Evolutionary conservation across 1,140 invertebrate genomes (phyloP), one percentile per base, ranked within the genome.

Genomic region (Mactra quadrangularis): DNA sequence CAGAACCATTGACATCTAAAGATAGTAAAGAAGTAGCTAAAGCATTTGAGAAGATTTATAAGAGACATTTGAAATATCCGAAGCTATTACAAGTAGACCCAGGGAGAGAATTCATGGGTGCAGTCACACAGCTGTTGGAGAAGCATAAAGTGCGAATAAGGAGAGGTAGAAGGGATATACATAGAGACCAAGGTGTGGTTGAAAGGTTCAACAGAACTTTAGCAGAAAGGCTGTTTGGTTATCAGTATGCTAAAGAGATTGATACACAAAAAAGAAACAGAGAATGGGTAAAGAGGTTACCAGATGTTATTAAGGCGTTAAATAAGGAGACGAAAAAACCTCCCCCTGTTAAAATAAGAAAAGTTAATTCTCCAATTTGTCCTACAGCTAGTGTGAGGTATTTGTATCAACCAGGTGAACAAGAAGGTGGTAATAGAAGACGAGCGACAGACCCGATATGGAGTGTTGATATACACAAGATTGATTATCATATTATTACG

Each of bases 231-330:
- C 60, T 87, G 9, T 87, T 87, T 52, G 76, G 70, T 3, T 62
- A 68, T 45, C 82, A 84, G 72, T 87, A 84, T 59, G 83, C 83
- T 17, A 72, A 85, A 41, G 66, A 84, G 64, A 76, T 86, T 55
- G 25, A 47, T 71, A 3, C 41, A 45, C 31, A 66, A 3, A 45
- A 66, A 66, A 7, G 41, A 3, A 71, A 47, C 47, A 50, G 47
- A 71, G 57, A 86, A 50, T 82, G 72, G 83, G 83, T 79, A 1
- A 38, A 17, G 2, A 33, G 81, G 7, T 53, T 86, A 38, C 76
- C 75, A 1, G 53, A 1, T 3, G 82, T 87, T 33, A 31, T 86
- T 13, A 22, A 57, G 11, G 86, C 78, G 0, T 19, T 86, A 25
- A 78, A 84, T 29, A 31, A 25, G 47, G 66, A 71, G 66, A 71